Evolutionary conservation across 2,113 vertebrate genomes (phyloP).

Genomic region (Sinocyclocheilus maitianheensis): DNA sequence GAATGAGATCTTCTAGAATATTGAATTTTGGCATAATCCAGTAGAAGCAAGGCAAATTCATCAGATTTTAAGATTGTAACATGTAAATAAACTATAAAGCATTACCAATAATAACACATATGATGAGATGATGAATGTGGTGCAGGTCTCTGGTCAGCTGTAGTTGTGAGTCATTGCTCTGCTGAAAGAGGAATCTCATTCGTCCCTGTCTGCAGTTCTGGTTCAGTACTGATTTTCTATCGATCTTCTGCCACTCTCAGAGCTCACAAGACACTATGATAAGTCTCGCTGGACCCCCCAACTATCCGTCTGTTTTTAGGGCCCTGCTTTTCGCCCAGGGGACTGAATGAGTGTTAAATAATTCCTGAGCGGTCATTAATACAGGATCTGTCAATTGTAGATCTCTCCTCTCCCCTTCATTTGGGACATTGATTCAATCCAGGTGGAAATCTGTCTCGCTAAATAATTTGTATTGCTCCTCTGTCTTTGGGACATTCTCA

Average conservation of each 20-base stretch:
- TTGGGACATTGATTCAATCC: slow-evolving; percentile 27
- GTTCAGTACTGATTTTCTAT: slow-evolving; percentile 33
- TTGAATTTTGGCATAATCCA: too few species aligned
- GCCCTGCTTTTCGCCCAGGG: not conserved
- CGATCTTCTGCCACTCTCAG: not conserved
- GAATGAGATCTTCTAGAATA: too few species aligned
- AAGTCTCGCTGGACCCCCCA: slow-evolving; percentile 24
- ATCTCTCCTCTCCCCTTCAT: slow-evolving; percentile 10
- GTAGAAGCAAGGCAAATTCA: not conserved
- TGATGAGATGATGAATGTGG: not conserved
- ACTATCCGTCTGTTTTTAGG: slow-evolving; percentile 14
- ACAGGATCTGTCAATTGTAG: slow-evolving; percentile 24
- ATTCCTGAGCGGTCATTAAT: slow-evolving; percentile 26
- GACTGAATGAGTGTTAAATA: slow-evolving; percentile 30
- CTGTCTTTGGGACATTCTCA: not conserved
- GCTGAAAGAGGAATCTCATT: slow-evolving; percentile 6
- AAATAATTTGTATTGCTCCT: slow-evolving; percentile 32
- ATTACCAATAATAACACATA: not conserved
- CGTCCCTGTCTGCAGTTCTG: not conserved
- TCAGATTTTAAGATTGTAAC: not conserved
- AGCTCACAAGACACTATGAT: slow-evolving; percentile 17
- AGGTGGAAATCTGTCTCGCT: slow-evolving; percentile 9
- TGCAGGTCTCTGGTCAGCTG: not conserved
- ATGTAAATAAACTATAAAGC: not conserved
- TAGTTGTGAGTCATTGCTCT: not conserved